These are phyloP conservation scores for Forbesichthys agassizii DNA, from an alignment of 2,113 vertebrate species.

Conservation along the genomic window DNA sequence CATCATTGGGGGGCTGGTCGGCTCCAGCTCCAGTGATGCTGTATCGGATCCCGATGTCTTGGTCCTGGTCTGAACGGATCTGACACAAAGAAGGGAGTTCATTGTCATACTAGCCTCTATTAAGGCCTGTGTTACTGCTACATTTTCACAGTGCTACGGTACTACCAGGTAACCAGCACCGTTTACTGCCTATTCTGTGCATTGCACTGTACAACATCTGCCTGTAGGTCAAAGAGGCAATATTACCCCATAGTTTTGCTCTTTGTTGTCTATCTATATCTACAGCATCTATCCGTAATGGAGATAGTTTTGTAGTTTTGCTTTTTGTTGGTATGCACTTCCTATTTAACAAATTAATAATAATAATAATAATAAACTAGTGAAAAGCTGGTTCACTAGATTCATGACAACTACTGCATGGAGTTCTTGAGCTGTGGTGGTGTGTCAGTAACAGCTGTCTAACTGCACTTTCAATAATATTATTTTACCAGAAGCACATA, in stretches of 20 bases:
- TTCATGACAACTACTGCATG: neutral
- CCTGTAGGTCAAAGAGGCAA: too few species aligned
- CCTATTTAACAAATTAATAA: neutral
- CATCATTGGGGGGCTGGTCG: conserved; percentile 94
- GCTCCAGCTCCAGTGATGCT: conserved; percentile 94
- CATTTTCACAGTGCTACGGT: too few species aligned
- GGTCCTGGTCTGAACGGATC: conserved; percentile 98
- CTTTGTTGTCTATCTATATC: too few species aligned
- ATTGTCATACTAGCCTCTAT: neutral
- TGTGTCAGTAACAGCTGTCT: conserved; percentile 1
- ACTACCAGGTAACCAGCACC: too few species aligned
- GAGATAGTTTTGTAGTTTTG: too few species aligned
- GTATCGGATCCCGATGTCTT: conserved; percentile 93
- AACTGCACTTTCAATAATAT: neutral
- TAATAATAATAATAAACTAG: neutral
- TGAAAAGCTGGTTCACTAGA: neutral
- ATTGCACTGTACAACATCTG: too few species aligned
- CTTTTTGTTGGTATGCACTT: too few species aligned
- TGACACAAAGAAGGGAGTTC: conserved; percentile 61
- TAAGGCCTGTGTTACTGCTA: too few species aligned
- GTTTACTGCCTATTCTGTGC: too few species aligned
- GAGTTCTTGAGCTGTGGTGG: conserved; percentile 11
- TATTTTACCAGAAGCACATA: neutral
- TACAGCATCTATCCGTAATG: too few species aligned
- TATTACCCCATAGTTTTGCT: too few species aligned